phyloP scores from a whole-genome alignment of 2,113 vertebrate genomes.

The Athene noctua region DNA sequence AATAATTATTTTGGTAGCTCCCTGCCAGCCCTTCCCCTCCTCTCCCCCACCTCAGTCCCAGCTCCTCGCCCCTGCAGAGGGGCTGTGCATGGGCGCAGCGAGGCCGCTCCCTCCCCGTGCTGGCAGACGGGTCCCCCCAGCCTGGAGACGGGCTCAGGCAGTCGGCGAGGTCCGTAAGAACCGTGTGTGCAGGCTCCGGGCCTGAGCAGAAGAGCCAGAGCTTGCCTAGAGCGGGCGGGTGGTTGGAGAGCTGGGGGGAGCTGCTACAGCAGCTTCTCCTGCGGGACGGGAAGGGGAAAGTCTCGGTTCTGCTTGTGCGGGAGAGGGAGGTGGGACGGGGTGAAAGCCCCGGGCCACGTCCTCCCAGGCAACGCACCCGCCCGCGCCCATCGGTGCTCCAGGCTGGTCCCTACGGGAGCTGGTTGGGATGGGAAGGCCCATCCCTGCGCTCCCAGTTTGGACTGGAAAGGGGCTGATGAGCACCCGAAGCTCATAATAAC shows the following conservation, averaged over 20 bases:
- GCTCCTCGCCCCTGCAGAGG: no score
- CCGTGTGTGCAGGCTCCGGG: no score
- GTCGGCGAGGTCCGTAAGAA: no score
- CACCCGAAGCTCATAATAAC: background rate
- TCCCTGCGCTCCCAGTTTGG: background rate
- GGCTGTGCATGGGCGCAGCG: no score
- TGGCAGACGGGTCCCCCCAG: no score
- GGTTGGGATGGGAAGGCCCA: background rate
- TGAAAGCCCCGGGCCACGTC: background rate
- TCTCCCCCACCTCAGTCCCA: background rate
- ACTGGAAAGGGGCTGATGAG: background rate
- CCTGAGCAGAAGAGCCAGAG: background rate
- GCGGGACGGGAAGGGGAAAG: background rate
- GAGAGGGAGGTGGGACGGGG: background rate
- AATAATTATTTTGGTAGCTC: background rate
- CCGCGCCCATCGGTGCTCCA: background rate
- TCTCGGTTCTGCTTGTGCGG: background rate
- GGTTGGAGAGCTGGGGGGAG: background rate
- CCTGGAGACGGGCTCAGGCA: background rate
- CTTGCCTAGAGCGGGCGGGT: no score
- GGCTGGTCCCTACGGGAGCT: background rate
- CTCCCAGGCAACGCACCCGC: no score
- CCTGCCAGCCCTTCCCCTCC: background rate
- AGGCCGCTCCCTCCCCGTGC: no score
- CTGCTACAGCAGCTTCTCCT: background rate